These are phyloP conservation scores for Sakesphorus luctuosus DNA, from an alignment of 2,113 vertebrate genomes.

Conservation along the genomic window DNA sequence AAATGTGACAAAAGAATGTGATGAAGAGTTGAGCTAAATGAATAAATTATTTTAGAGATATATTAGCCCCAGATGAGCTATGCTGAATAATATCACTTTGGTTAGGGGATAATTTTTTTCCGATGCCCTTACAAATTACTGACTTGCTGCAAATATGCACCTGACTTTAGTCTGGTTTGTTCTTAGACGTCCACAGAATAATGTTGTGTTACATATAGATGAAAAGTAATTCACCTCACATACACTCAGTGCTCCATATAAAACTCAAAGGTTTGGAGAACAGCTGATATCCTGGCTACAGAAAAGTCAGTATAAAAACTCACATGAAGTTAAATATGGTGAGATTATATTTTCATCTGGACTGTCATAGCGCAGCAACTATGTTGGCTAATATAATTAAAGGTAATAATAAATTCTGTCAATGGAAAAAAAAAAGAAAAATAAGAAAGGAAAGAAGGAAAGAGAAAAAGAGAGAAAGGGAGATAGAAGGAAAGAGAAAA, in stretches of 20 bases:
- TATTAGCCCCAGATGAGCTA: neutral
- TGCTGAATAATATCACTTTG: neutral
- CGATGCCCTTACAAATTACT: neutral
- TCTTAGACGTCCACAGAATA: neutral
- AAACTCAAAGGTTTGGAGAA: neutral
- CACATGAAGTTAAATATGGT: neutral
- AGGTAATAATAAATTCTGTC: neutral
- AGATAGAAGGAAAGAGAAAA: too few species aligned
- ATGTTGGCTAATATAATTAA: neutral
- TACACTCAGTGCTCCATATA: neutral
- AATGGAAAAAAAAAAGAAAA: neutral
- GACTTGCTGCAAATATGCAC: neutral
- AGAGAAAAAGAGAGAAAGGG: too few species aligned
- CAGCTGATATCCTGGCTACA: neutral
- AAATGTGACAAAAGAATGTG: neutral
- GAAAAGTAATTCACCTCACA: neutral
- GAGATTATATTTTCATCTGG: neutral
- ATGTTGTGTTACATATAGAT: neutral
- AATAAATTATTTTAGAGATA: slow-evolving; percentile 8
- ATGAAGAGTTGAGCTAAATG: neutral
- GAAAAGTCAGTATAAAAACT: neutral
- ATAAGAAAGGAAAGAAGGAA: too few species aligned
- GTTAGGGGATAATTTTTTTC: neutral
- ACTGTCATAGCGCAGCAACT: neutral
- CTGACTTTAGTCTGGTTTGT: neutral